phyloP scores from a whole-genome alignment of 2,797 vertebrate genomes.

The Oryzias dopingdopingensis region DNA sequence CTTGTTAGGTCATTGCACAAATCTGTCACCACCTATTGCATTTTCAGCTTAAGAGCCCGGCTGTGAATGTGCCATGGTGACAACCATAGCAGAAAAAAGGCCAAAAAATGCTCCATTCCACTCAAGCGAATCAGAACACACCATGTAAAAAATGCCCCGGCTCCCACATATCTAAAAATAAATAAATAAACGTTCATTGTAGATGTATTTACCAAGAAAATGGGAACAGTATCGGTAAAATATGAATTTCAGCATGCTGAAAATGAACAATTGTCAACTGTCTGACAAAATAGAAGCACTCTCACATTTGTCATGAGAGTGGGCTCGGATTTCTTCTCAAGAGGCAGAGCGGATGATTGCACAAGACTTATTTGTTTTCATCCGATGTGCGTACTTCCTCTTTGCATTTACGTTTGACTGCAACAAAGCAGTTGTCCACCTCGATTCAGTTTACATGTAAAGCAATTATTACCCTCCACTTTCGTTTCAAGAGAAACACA shows the following conservation, averaged over 20 bases:
- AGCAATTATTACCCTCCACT: too few species aligned
- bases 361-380: constrained; percentile 57
- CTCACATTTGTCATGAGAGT: constrained; percentile 58
- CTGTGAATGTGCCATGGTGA: constrained; percentile 46
- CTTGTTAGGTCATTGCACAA: constrained; percentile 73
- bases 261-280: constrained; percentile 67
- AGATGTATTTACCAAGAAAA: constrained; percentile 41
- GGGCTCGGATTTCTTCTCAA: constrained; percentile 65
- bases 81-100: constrained; percentile 29
- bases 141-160: constrained; percentile 37
- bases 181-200: constrained; percentile 22
- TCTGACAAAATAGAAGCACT: constrained; percentile 62
- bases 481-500: too few species aligned
- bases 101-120: constrained; percentile 24
- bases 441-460: too few species aligned
- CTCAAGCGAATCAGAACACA: constrained; percentile 50
- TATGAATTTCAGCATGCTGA: constrained; percentile 63
- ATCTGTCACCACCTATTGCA: constrained; percentile 68
- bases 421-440: too few species aligned
- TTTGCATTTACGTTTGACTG: too few species aligned
- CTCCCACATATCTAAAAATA: constrained; percentile 36
- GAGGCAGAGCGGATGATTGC: constrained; percentile 69
- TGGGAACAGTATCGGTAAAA: constrained; percentile 50
- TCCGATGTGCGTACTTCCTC: constrained; percentile 18
- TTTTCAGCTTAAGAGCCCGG: constrained; percentile 62